Percentiles rank a stretch among this genome's conserved stretches.
These are phyloP conservation scores for Eciton burchellii DNA, from an alignment of 1,140 invertebrate genomes.

Conservation along the genomic window DNA sequence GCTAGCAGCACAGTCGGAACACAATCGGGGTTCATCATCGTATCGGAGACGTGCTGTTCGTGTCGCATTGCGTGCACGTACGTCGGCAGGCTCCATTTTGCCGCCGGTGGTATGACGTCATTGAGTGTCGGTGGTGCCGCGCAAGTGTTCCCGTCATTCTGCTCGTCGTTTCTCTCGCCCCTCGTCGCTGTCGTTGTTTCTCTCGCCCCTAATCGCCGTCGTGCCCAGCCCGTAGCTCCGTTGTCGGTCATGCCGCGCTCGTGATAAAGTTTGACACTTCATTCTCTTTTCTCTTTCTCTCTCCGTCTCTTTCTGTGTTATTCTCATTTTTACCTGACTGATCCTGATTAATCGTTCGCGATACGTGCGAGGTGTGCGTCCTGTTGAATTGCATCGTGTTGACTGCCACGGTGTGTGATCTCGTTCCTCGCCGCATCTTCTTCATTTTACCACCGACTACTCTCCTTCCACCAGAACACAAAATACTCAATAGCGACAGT, in stretches of 20 bases:
- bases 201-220: constrained; percentile 35
- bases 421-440: constrained; percentile 32
- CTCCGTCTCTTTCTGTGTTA: neutral
- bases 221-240: constrained; percentile 60
- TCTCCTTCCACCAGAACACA: neutral
- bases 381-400: constrained; percentile 42
- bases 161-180: constrained; percentile 36
- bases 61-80: constrained; percentile 22
- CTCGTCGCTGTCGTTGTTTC: constrained; percentile 17
- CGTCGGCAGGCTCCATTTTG: constrained; percentile 65
- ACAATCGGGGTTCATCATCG: constrained; percentile 16
- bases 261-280: constrained; percentile 77
- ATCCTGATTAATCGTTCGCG: neutral
- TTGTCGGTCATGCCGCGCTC: constrained; percentile 79
- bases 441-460: neutral
- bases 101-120: constrained; percentile 75
- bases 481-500: constrained; percentile 12
- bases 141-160: constrained; percentile 61
- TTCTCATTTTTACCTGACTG: neutral
- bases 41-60: constrained; percentile 21
- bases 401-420: constrained; percentile 50
- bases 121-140: constrained; percentile 77
- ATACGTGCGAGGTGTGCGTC: constrained; percentile 21
- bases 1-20: constrained; percentile 19
- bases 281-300: neutral